A percentile compares a stretch with the other conserved stretches of the same genome.
Evolutionary conservation across 2,113 vertebrate genomes (phyloP).

Genomic region (Nycticorax nycticorax): DNA sequence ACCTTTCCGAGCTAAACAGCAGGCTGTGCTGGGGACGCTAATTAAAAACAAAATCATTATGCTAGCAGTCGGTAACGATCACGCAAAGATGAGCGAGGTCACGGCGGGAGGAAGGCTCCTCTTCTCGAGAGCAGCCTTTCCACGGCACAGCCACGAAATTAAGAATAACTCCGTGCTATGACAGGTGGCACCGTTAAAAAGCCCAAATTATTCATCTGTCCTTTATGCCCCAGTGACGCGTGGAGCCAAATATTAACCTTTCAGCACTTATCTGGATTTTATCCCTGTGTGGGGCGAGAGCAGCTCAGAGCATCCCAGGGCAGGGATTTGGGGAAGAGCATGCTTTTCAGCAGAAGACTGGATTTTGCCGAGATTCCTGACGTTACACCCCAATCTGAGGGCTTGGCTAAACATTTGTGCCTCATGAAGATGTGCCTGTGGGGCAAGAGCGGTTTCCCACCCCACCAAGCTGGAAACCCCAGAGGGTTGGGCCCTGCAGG

Average conservation of each 20-base stretch:
- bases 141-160: fast-evolving
- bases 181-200: not conserved
- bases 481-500: not conserved
- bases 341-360: not conserved
- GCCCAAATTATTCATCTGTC: too few species aligned
- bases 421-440: fast-evolving
- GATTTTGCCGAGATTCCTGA: not conserved
- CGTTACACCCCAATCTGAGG: fast-evolving
- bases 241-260: not conserved
- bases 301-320: not conserved
- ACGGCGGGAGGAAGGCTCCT: not conserved
- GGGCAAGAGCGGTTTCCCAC: not conserved
- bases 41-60: not conserved
- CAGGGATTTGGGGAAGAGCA: not conserved
- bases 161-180: fast-evolving
- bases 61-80: fast-evolving
- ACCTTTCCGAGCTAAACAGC: fast-evolving
- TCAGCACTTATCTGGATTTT: not conserved
- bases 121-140: not conserved
- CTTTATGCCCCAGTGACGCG: not conserved
- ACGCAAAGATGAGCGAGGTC: fast-evolving
- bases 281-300: fast-evolving
- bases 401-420: not conserved
- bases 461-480: fast-evolving
- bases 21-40: fast-evolving